These are phyloP conservation scores for Euwallacea similis DNA, from an alignment of 1,140 invertebrate genomes.

Conservation along the genomic window DNA sequence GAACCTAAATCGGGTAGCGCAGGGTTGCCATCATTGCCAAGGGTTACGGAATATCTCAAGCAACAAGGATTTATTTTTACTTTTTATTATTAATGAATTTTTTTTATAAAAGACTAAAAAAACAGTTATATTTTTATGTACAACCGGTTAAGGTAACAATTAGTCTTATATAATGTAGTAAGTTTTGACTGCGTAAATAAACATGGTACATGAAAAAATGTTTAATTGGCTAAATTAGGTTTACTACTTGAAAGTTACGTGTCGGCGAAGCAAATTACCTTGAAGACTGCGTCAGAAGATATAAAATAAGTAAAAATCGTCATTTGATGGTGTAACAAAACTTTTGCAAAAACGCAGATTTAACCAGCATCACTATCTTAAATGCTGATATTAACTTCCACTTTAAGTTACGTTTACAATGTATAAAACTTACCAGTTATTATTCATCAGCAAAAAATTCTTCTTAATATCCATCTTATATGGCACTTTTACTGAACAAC, in stretches of 20 bases:
- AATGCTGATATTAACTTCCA: neutral
- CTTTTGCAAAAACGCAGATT: neutral
- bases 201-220: no score
- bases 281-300: neutral
- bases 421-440: neutral
- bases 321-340: neutral
- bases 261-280: neutral
- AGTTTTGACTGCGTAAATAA: no score
- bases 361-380: neutral
- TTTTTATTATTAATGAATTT: no score
- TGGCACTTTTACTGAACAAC: neutral
- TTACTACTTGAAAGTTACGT: neutral
- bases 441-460: neutral
- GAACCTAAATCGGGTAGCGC: no score
- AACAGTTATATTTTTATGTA: no score
- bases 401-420: neutral
- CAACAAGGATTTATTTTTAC: no score
- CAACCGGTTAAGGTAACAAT: no score
- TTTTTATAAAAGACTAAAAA: no score
- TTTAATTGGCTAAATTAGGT: no score
- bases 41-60: no score
- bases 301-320: neutral
- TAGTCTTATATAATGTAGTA: no score
- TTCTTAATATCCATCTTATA: slow-evolving; percentile 11
- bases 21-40: no score